Conservation (phyloP, 2,888 invertebrate genomes). For the Allolobophora icterica region DNA sequence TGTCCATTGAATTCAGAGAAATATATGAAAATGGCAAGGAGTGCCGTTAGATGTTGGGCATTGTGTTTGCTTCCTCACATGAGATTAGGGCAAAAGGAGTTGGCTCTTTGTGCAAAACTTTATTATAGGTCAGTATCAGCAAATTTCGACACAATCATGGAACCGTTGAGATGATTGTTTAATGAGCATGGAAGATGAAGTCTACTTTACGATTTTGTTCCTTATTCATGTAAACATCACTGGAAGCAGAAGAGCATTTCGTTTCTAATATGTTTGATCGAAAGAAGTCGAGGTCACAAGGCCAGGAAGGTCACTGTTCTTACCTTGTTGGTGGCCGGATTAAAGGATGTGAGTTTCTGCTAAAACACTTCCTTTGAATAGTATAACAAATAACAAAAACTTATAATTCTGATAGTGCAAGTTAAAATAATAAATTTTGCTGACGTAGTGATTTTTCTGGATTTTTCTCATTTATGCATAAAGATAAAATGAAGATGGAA, state of each 20-base stretch:
- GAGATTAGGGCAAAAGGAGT: background rate
- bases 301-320: slow-evolving; percentile 24
- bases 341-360: slow-evolving; percentile 22
- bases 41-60: background rate
- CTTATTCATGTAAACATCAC: background rate
- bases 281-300: slow-evolving; percentile 13
- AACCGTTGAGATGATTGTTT: background rate
- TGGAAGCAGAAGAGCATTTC: background rate
- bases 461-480: background rate
- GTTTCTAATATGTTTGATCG: slow-evolving; percentile 19
- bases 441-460: no score
- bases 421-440: background rate
- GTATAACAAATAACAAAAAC: background rate
- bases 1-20: background rate
- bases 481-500: no score
- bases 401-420: background rate
- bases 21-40: background rate
- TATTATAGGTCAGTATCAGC: background rate
- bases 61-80: background rate
- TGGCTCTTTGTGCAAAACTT: background rate
- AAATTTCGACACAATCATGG: background rate
- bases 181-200: background rate
- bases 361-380: background rate
- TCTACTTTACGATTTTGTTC: background rate
- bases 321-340: slow-evolving; percentile 19